Conservation (phyloP, 2,888 invertebrate species). For the Andrena trimmerana region DNA sequence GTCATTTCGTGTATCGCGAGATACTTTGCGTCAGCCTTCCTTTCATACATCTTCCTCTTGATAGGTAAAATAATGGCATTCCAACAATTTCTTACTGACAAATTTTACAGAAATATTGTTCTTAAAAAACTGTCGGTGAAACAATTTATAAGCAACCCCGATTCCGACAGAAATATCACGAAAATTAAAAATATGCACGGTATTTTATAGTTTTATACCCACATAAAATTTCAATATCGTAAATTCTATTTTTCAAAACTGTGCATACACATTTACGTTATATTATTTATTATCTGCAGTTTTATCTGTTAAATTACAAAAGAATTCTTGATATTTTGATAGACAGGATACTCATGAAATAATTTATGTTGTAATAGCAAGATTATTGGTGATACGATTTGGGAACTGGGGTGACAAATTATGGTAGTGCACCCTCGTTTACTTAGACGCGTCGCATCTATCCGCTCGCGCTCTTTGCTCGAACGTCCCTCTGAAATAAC, state of each 20-base stretch:
- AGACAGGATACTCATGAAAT: neutral
- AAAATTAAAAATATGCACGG: too few species aligned
- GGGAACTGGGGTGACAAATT: slow-evolving; percentile 45
- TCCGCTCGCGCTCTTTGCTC: slow-evolving; percentile 59
- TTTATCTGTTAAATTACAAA: neutral
- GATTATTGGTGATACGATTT: slow-evolving; percentile 9
- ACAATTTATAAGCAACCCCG: neutral
- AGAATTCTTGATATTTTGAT: neutral
- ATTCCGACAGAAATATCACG: neutral
- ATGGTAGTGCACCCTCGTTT: slow-evolving; percentile 56
- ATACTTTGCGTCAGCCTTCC: slow-evolving; percentile 54
- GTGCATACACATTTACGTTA: too few species aligned
- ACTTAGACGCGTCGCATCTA: slow-evolving; percentile 41
- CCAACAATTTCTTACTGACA: slow-evolving; percentile 5
- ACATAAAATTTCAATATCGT: neutral
- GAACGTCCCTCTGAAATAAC: slow-evolving; percentile 71
- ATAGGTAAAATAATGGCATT: slow-evolving; percentile 14
- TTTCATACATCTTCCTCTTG: slow-evolving; percentile 31
- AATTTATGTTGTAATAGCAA: neutral
- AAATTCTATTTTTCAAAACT: neutral
- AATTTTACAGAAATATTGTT: neutral
- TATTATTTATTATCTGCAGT: too few species aligned
- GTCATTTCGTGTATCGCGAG: slow-evolving; percentile 60
- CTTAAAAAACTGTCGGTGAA: neutral
- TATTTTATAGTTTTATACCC: too few species aligned